phyloP scores from a whole-genome alignment of 1,140 invertebrate species.

The Diachasma alloeum region DNA sequence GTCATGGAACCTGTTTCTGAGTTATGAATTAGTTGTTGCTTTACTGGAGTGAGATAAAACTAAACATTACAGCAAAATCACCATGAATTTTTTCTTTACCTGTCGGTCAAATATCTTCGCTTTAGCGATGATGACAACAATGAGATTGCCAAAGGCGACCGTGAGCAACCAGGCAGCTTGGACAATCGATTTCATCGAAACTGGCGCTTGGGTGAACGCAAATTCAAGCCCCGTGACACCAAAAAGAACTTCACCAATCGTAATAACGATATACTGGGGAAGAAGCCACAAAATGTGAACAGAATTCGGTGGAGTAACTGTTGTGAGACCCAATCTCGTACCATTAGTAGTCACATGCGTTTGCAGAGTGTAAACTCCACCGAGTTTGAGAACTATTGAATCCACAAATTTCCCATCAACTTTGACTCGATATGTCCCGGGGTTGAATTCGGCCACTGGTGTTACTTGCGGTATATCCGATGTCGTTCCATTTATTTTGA shows the following conservation, averaged over 20 bases:
- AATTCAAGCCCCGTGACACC: constrained; percentile 92
- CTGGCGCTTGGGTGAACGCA: constrained; percentile 88
- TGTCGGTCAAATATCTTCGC: constrained; percentile 70
- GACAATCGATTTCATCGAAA: constrained; percentile 90
- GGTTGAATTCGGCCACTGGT: constrained; percentile 53
- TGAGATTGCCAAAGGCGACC: constrained; percentile 88
- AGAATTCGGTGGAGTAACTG: constrained; percentile 73
- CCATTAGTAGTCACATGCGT: constrained; percentile 48
- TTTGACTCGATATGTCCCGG: constrained; percentile 54
- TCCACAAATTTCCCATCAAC: constrained; percentile 46
- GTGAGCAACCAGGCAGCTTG: constrained; percentile 91
- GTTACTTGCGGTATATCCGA: constrained; percentile 45
- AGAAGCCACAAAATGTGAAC: constrained; percentile 85
- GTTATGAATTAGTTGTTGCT: no score
- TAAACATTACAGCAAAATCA: not conserved
- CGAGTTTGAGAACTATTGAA: constrained; percentile 59
- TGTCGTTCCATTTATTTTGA: constrained; percentile 2
- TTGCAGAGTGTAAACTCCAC: constrained; percentile 69
- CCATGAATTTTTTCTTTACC: constrained; percentile 60
- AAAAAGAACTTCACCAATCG: constrained; percentile 86
- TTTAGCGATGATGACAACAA: constrained; percentile 88
- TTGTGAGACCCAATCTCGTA: constrained; percentile 45
- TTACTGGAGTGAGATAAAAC: no score
- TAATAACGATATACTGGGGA: constrained; percentile 88
- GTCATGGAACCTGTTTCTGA: no score